Evolutionary conservation across 2,888 invertebrate genomes (phyloP), one percentile per base, ranked within the genome.

Genomic region (Sphaerolaimus hirsutus): DNA sequence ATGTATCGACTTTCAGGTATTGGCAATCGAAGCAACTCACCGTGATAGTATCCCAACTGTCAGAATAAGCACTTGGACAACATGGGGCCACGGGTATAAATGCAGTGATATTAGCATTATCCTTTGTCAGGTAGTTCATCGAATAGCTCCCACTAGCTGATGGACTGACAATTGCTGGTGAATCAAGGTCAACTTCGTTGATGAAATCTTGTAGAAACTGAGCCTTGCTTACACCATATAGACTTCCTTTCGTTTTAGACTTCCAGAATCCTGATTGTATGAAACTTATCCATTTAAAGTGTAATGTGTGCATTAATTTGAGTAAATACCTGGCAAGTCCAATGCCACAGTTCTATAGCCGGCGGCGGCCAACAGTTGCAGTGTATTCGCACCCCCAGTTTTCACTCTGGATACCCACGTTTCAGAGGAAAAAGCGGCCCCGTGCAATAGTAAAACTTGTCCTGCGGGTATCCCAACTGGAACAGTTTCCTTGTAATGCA

Each of bases 91-190:
- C 58, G 17, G 68, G 63, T 1, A 69, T 55, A 49, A 57, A 68
- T 1, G 65, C 70, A 22, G 62, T 50, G 21, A 56, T 50, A n/a
- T 49, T 49, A 2, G 26, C 19, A 3, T 64, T 61, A 37, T 64
- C 51, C 32, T 58, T 54, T 49, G 63, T 57, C 27, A 70, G 48
- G 52, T 61, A 66, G 1, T 66, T 65, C 23, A 70, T 52, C 5
- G 68, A 57, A 51, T 59, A 70, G 2, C 51, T 45, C 2, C 71
- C 71, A 53, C 68, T 68, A 67, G 68, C 66, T 1, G 70, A 70
- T 1, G 70, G 70, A 41, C 66, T 65, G 2, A 71, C 60, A 19
- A 71, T 53, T 2, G 70, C 63, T 5, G 67, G 63, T 14, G 53
- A 48, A 1, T 50, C 51, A 46, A 67, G 47, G 2, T 56, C 50